phyloP scores from a whole-genome alignment of 1,140 invertebrate genomes.

The Pachypeltis micranthus region DNA sequence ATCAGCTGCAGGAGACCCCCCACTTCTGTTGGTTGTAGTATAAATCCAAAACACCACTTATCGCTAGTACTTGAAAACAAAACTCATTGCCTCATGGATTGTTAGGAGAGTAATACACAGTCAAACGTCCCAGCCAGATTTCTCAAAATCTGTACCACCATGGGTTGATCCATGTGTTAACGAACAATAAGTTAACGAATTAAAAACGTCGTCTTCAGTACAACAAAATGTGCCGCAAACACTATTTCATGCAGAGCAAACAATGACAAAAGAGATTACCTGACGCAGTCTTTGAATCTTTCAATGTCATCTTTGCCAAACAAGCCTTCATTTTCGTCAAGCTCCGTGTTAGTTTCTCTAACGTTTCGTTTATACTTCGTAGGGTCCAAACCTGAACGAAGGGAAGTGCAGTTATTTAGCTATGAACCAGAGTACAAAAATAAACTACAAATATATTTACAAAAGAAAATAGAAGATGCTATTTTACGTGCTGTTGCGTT shows the following conservation, averaged over 20 bases:
- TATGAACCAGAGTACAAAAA: too few species aligned
- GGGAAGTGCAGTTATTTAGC: too few species aligned
- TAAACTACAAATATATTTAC: too few species aligned
- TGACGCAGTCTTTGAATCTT: constrained; percentile 61
- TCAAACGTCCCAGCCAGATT: neutral
- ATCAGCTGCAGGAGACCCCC: too few species aligned
- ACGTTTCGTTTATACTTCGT: constrained; percentile 34
- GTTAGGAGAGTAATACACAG: too few species aligned
- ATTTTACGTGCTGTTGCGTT: too few species aligned
- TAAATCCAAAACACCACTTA: too few species aligned
- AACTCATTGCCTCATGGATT: too few species aligned
- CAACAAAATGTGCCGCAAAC: neutral
- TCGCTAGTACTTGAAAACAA: too few species aligned
- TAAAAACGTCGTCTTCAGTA: neutral
- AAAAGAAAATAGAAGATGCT: too few species aligned
- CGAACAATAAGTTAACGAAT: constrained; percentile 14
- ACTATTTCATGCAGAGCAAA: neutral
- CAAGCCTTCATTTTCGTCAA: constrained; percentile 39
- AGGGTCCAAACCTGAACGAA: constrained; percentile 37
- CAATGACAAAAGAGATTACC: constrained; percentile 20
- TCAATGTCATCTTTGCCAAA: constrained; percentile 47
- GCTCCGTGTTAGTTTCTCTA: constrained; percentile 35
- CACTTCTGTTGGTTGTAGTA: too few species aligned
- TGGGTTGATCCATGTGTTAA: neutral
- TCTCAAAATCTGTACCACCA: neutral